A percentile compares a stretch with the other conserved stretches of the same genome.
These are phyloP conservation scores for Lissocephala sabroskyi DNA, from an alignment of 2,888 invertebrate genomes.

Conservation along the genomic window DNA sequence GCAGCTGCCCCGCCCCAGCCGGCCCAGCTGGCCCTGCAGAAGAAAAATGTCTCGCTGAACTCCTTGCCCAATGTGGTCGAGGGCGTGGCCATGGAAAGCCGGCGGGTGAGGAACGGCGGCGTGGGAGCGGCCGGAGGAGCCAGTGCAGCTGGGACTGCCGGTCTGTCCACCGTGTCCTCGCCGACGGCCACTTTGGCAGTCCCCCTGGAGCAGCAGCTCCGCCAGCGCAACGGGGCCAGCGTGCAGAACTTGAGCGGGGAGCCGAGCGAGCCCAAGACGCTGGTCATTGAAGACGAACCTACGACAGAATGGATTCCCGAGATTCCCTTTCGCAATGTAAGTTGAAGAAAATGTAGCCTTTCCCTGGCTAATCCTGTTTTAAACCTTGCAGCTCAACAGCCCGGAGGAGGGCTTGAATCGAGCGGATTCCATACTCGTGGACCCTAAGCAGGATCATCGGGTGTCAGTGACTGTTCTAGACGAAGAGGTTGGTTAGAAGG, in stretches of 20 bases:
- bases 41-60: slow-evolving; percentile 62
- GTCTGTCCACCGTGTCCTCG: slow-evolving; percentile 50
- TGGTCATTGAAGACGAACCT: slow-evolving; percentile 82
- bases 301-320: slow-evolving; percentile 92
- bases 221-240: slow-evolving; percentile 47
- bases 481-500: slow-evolving; percentile 67
- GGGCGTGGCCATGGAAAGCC: slow-evolving; percentile 55
- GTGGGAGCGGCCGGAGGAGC: slow-evolving; percentile 12
- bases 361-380: not conserved
- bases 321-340: slow-evolving; percentile 92
- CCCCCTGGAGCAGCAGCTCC: slow-evolving; percentile 41
- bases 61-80: slow-evolving; percentile 67
- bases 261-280: slow-evolving; percentile 71
- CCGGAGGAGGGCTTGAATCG: slow-evolving; percentile 68
- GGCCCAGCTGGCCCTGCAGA: slow-evolving; percentile 44
- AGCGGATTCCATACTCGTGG: slow-evolving; percentile 66
- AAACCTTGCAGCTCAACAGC: slow-evolving; percentile 64
- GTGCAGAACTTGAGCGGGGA: slow-evolving; percentile 46
- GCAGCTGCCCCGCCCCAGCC: slow-evolving; percentile 35
- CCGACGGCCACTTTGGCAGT: slow-evolving; percentile 51
- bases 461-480: slow-evolving; percentile 68
- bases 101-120: slow-evolving; percentile 40
- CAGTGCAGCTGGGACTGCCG: slow-evolving; percentile 15
- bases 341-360: slow-evolving; percentile 10
- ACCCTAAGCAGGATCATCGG: slow-evolving; percentile 64